Conservation (phyloP, 2,888 invertebrate species). For the Napeogenes sylphis region DNA sequence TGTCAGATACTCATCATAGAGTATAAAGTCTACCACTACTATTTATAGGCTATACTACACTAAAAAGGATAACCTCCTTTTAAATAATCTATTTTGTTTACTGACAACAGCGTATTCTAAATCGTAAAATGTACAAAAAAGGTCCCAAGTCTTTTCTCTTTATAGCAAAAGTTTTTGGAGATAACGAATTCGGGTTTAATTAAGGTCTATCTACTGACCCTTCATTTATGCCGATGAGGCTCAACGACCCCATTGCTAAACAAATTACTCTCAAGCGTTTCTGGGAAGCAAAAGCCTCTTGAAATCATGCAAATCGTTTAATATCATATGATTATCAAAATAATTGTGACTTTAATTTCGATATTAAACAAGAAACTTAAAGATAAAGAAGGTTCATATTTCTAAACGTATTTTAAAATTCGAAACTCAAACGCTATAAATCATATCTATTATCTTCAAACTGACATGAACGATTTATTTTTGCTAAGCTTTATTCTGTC, state of each 20-base stretch:
- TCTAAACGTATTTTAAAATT: not conserved
- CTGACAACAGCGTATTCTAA: not conserved
- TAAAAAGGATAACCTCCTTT: too few relatives aligned
- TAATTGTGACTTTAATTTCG: too few relatives aligned
- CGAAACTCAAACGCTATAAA: not conserved
- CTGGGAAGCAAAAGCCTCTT: conserved; percentile 43
- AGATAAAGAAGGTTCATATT: too few relatives aligned
- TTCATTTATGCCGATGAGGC: conserved; percentile 69
- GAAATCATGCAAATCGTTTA: conserved; percentile 18
- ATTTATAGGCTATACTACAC: too few relatives aligned
- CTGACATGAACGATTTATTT: conserved; percentile 10
- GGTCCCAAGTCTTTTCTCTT: conserved; percentile 16
- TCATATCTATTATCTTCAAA: not conserved
- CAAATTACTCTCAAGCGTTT: conserved; percentile 58
- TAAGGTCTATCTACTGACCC: conserved; percentile 68
- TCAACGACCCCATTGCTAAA: conserved; percentile 64
- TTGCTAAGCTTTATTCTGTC: conserved; percentile 10
- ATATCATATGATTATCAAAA: not conserved
- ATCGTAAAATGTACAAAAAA: conserved; percentile 12
- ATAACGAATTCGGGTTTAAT: conserved; percentile 67
- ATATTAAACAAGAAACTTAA: not conserved
- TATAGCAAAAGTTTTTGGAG: conserved; percentile 31
- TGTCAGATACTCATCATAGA: too few relatives aligned
- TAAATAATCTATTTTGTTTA: too few relatives aligned
- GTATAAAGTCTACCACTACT: too few relatives aligned